These are phyloP conservation scores for Megaustenia siamemsis DNA, from an alignment of 2,888 invertebrate genomes.

Conservation along the genomic window DNA sequence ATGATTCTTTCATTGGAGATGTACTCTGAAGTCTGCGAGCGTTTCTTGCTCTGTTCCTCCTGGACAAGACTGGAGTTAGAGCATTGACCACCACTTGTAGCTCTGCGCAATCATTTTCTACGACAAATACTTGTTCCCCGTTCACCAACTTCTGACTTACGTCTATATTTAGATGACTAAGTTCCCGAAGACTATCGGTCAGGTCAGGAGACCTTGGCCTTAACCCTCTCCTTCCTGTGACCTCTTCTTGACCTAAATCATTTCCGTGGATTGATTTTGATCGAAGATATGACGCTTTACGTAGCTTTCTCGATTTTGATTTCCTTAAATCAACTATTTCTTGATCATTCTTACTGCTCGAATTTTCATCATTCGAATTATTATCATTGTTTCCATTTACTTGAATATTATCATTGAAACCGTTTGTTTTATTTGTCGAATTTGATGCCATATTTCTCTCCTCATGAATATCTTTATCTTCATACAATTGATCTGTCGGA, in stretches of 20 bases:
- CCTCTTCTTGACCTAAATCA: not conserved
- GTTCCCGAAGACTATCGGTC: slow-evolving; percentile 39
- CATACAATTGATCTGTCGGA: no score
- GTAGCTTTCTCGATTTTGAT: not conserved
- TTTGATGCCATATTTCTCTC: no score
- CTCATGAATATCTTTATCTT: no score
- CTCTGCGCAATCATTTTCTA: slow-evolving; percentile 64
- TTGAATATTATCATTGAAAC: not conserved
- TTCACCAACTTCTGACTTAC: slow-evolving; percentile 47
- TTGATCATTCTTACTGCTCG: not conserved
- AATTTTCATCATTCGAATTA: no score
- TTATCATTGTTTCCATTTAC: not conserved
- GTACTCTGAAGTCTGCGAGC: not conserved
- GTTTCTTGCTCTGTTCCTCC: slow-evolving; percentile 61
- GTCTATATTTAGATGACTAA: slow-evolving; percentile 50
- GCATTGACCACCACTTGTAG: slow-evolving; percentile 72
- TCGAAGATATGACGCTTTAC: not conserved
- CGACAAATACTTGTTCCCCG: slow-evolving; percentile 40
- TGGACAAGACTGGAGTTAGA: slow-evolving; percentile 68
- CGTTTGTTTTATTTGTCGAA: no score
- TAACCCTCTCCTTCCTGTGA: not conserved
- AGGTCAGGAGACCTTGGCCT: not conserved
- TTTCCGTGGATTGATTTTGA: slow-evolving; percentile 36
- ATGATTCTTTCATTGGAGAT: not conserved
- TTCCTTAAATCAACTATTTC: not conserved